These are phyloP conservation scores for Callyntrura sp. DNA, from an alignment of 2,888 invertebrate species.

Conservation along the genomic window DNA sequence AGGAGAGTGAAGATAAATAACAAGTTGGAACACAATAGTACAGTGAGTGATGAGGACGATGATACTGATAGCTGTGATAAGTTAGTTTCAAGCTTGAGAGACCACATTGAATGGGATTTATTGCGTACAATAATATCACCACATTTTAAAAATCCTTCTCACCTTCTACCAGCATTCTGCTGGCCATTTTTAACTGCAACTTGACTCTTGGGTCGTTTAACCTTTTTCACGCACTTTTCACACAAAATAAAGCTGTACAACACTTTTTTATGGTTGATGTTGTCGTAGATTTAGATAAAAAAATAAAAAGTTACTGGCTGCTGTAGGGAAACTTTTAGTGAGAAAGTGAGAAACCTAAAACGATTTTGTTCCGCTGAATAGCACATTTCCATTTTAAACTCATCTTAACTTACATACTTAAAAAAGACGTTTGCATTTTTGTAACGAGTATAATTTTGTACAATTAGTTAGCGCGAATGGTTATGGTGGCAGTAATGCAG, in stretches of 20 bases:
- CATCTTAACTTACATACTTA: no score
- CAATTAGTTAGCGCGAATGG: no score
- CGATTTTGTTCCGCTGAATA: no score
- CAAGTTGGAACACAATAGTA: background rate
- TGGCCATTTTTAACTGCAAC: background rate
- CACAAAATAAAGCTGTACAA: background rate
- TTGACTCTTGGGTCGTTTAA: background rate
- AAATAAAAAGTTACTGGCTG: background rate
- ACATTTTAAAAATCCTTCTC: background rate
- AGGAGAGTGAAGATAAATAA: background rate
- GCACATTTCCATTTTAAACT: no score
- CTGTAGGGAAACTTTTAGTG: no score
- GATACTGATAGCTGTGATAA: background rate
- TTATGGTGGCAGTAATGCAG: no score
- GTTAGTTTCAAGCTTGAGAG: no score
- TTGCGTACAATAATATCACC: no score
- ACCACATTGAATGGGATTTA: no score
- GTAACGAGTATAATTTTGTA: no score
- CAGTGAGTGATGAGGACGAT: conserved; percentile 9
- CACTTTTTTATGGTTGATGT: background rate
- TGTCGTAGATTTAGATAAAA: background rate
- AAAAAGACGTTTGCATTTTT: no score
- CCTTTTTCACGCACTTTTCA: background rate
- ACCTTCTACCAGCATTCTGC: conserved; percentile 34
- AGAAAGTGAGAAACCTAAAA: no score